These are phyloP conservation scores for Melanargia galathea DNA, from an alignment of 2,888 invertebrate species.

Conservation along the genomic window DNA sequence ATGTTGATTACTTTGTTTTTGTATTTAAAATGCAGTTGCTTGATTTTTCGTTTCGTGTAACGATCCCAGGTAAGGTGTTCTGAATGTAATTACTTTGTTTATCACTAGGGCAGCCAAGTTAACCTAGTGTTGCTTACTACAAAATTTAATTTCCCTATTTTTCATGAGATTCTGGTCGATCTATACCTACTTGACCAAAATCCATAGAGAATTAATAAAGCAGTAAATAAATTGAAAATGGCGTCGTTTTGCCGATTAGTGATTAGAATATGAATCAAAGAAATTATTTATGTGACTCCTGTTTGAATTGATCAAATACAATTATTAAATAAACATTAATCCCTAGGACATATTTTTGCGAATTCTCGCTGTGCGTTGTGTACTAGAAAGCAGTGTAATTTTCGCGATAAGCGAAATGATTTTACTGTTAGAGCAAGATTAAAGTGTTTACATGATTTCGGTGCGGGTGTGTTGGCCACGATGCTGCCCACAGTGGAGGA, in stretches of 20 bases:
- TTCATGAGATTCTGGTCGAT: too few species aligned
- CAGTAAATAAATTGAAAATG: slow-evolving; percentile 72
- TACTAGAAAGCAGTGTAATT: slow-evolving; percentile 50
- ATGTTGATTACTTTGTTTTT: too few species aligned
- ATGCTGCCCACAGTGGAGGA: slow-evolving; percentile 81
- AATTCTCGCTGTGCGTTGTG: slow-evolving; percentile 44
- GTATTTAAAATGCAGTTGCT: too few species aligned
- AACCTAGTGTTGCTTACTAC: too few species aligned
- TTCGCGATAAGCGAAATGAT: slow-evolving; percentile 55
- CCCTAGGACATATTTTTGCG: slow-evolving; percentile 45
- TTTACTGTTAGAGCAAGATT: slow-evolving; percentile 61
- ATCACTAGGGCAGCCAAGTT: too few species aligned
- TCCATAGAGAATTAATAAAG: slow-evolving; percentile 31
- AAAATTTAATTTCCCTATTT: too few species aligned
- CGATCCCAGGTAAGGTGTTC: too few species aligned
- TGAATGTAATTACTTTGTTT: too few species aligned
- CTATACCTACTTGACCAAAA: too few species aligned
- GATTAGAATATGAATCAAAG: slow-evolving; percentile 63
- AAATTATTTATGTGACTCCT: slow-evolving; percentile 53
- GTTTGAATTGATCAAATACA: slow-evolving; percentile 41
- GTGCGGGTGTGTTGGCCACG: slow-evolving; percentile 63
- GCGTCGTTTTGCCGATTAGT: slow-evolving; percentile 73
- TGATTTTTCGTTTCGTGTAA: too few species aligned
- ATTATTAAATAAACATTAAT: slow-evolving; percentile 39
- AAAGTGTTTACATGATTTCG: slow-evolving; percentile 76